A percentile compares a stretch with the other conserved stretches of the same genome.
These are phyloP conservation scores for Hemaris fuciformis DNA, from an alignment of 2,888 invertebrate genomes.

Conservation along the genomic window DNA sequence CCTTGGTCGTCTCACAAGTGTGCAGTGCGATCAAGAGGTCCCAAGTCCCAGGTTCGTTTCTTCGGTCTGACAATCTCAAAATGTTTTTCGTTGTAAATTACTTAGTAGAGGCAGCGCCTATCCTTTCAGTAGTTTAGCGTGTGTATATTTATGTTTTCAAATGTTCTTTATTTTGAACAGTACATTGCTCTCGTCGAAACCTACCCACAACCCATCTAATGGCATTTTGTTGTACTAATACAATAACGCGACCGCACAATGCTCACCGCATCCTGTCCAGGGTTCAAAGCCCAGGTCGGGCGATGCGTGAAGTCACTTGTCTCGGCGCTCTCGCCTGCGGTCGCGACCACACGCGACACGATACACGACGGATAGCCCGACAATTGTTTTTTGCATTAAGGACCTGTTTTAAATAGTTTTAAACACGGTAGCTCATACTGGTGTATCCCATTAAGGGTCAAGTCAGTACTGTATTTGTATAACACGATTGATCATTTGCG, in stretches of 20 bases:
- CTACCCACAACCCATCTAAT: neutral
- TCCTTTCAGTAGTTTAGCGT: no score
- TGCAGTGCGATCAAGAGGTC: no score
- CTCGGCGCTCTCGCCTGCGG: conserved; percentile 15
- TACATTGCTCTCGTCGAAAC: neutral
- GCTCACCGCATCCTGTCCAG: neutral
- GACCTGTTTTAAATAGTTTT: neutral
- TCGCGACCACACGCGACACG: conserved; percentile 21
- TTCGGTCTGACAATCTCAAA: no score
- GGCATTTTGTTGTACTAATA: neutral
- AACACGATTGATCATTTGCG: no score
- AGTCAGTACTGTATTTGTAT: no score
- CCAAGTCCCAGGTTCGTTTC: no score
- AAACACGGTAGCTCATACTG: no score
- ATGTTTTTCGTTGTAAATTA: no score
- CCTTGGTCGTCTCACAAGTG: no score
- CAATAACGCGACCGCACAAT: neutral
- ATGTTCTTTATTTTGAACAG: neutral
- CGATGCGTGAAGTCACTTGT: neutral
- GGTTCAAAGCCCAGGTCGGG: conserved; percentile 6
- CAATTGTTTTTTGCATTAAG: neutral
- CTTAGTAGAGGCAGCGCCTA: no score
- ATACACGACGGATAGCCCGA: neutral
- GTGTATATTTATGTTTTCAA: no score
- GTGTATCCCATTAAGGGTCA: no score